A percentile compares a stretch with the other conserved stretches of the same genome.
phyloP scores from a whole-genome alignment of 1,140 invertebrate genomes.

The Bombus fervidus region DNA sequence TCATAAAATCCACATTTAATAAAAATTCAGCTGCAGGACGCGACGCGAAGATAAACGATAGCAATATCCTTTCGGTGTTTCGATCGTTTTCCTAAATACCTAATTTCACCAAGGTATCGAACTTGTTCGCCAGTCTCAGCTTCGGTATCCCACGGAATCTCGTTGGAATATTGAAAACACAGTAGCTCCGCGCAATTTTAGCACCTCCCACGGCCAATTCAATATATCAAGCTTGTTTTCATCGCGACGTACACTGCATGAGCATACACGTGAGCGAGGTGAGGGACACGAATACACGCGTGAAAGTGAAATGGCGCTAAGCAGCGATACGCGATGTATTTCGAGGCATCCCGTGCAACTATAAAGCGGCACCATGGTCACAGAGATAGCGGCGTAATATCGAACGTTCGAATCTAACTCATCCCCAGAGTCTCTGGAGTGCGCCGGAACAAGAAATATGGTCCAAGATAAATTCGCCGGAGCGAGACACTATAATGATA shows the following conservation, averaged over 20 bases:
- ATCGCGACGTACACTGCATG: background rate
- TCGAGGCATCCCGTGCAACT: conserved; percentile 3
- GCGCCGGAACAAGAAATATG: conserved; percentile 9
- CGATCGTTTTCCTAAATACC: background rate
- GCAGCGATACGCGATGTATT: conserved; percentile 17
- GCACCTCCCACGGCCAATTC: background rate
- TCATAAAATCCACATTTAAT: background rate
- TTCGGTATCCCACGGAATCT: background rate
- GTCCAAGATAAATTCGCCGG: conserved; percentile 29
- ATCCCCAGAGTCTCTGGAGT: conserved; percentile 25
- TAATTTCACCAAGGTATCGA: background rate
- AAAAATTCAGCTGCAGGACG: background rate
- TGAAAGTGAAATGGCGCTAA: conserved; percentile 6
- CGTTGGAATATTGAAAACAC: background rate
- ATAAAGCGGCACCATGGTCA: conserved; percentile 6
- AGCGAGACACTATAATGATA: conserved; percentile 26
- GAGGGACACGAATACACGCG: background rate
- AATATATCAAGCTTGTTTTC: conserved; percentile 18
- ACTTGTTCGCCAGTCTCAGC: too few relatives aligned
- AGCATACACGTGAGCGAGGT: background rate
- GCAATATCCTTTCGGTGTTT: background rate
- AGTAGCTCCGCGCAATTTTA: background rate
- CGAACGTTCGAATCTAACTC: conserved; percentile 42
- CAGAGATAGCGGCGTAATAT: conserved; percentile 19
- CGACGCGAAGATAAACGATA: background rate